These are phyloP conservation scores for Siniperca undulata DNA, from an alignment of 2,797 vertebrate genomes.

Conservation along the genomic window DNA sequence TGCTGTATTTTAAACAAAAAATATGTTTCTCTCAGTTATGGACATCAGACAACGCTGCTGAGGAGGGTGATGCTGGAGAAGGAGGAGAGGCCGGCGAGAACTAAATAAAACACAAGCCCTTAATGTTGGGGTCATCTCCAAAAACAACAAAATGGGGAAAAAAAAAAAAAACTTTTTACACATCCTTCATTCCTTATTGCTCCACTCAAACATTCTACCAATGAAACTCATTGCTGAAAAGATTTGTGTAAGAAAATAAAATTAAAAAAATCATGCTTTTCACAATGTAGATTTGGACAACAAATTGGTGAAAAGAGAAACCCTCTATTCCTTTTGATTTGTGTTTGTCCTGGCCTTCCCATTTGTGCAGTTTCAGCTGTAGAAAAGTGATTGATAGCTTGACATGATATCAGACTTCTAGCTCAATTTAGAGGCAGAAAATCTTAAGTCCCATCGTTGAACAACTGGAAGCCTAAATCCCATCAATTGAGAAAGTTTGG, in stretches of 20 bases:
- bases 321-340: constrained; percentile 89
- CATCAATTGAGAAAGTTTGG: constrained; percentile 29
- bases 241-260: constrained; percentile 85
- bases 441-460: constrained; percentile 27
- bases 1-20: constrained; percentile 11
- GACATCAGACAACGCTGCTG: constrained; percentile 93
- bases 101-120: constrained; percentile 78
- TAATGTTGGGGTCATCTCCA: constrained; percentile 73
- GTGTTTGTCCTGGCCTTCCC: constrained; percentile 91
- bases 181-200: constrained; percentile 95
- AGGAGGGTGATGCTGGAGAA: constrained; percentile 92
- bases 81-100: constrained; percentile 85
- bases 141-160: constrained; percentile 62
- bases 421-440: constrained; percentile 76
- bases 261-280: constrained; percentile 86
- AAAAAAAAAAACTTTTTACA: constrained; percentile 90
- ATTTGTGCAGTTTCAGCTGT: constrained; percentile 95
- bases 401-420: constrained; percentile 89
- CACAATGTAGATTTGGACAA: constrained; percentile 90
- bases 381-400: constrained; percentile 93
- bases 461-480: constrained; percentile 60
- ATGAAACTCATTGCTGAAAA: constrained; percentile 87
- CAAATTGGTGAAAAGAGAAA: constrained; percentile 65
- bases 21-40: constrained; percentile 89
- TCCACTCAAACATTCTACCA: constrained; percentile 93